Percentiles rank a stretch among this genome's conserved stretches.
Conservation (phyloP, 2,113 vertebrate species). For the Menura novaehollandiae region DNA sequence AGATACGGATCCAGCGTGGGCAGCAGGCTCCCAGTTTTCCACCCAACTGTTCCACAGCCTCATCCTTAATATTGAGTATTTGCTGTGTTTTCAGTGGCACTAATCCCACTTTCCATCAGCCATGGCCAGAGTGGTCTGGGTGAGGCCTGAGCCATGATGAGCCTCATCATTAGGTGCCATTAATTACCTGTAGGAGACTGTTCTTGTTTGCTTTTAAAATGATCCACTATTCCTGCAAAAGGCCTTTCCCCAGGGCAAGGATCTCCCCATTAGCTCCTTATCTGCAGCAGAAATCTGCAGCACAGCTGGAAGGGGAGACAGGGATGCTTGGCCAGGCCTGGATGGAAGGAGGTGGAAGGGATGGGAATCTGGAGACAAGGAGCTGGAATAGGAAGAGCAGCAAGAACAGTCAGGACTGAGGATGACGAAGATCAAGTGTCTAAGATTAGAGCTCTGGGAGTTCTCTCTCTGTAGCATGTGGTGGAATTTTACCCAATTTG, state of each 20-base stretch:
- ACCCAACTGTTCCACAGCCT: background rate
- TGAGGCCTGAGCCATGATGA: background rate
- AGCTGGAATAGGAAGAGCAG: background rate
- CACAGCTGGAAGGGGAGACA: background rate
- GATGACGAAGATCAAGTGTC: background rate
- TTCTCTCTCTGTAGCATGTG: background rate
- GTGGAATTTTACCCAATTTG: background rate
- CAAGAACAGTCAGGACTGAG: background rate
- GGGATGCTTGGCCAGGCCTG: background rate
- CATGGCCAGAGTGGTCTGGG: fast-evolving
- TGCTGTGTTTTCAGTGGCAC: background rate
- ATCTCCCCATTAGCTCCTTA: background rate
- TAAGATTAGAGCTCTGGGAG: background rate
- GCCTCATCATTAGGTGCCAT: background rate
- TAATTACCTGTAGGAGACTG: background rate
- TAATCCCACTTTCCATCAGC: fast-evolving
- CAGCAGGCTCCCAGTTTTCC: background rate
- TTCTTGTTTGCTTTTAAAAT: background rate
- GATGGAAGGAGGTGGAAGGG: background rate
- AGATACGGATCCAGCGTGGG: background rate
- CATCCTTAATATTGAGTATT: background rate
- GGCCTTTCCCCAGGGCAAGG: background rate
- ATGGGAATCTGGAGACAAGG: background rate
- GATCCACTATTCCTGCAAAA: background rate
- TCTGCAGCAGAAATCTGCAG: background rate